Percentiles rank a stretch among this genome's conserved stretches.
phyloP scores from a whole-genome alignment of 2,888 invertebrate species.

The Synanthedon andrenaeformis region DNA sequence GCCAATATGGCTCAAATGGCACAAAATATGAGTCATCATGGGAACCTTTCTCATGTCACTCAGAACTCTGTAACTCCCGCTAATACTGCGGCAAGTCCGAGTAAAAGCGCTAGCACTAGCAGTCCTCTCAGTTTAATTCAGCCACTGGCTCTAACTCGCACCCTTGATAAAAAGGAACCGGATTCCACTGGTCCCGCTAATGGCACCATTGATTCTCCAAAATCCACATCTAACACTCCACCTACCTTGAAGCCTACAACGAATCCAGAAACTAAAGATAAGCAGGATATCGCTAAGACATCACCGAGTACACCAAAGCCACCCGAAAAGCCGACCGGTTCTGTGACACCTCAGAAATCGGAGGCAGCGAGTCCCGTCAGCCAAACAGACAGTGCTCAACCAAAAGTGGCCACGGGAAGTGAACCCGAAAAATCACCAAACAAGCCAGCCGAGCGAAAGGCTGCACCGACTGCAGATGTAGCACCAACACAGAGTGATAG shows the following conservation, averaged over 20 bases:
- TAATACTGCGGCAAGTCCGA: slow-evolving; percentile 39
- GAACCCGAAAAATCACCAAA: slow-evolving; percentile 52
- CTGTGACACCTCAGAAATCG: slow-evolving; percentile 43
- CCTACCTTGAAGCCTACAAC: slow-evolving; percentile 37
- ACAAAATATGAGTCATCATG: slow-evolving; percentile 66
- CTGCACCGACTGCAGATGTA: slow-evolving; percentile 47
- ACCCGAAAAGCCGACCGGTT: slow-evolving; percentile 44
- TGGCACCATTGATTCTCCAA: slow-evolving; percentile 56
- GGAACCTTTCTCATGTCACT: slow-evolving; percentile 56
- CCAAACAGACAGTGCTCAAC: slow-evolving; percentile 34
- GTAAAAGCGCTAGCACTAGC: slow-evolving; percentile 40
- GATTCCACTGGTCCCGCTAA: slow-evolving; percentile 46
- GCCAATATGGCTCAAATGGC: slow-evolving; percentile 67
- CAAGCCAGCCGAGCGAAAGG: slow-evolving; percentile 48
- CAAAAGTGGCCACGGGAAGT: slow-evolving; percentile 50
- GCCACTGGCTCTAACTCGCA: slow-evolving; percentile 55
- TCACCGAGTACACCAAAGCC: slow-evolving; percentile 61
- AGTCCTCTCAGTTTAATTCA: slow-evolving; percentile 59
- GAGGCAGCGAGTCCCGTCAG: slow-evolving; percentile 29
- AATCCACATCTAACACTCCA: slow-evolving; percentile 39
- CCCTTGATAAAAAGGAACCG: slow-evolving; percentile 58
- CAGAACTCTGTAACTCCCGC: slow-evolving; percentile 47
- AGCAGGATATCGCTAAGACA: slow-evolving; percentile 55
- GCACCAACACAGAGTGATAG: slow-evolving; percentile 52
- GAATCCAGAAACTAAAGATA: slow-evolving; percentile 51